phyloP scores from a whole-genome alignment of 2,113 vertebrate genomes.

The Apodemus speciosus region DNA sequence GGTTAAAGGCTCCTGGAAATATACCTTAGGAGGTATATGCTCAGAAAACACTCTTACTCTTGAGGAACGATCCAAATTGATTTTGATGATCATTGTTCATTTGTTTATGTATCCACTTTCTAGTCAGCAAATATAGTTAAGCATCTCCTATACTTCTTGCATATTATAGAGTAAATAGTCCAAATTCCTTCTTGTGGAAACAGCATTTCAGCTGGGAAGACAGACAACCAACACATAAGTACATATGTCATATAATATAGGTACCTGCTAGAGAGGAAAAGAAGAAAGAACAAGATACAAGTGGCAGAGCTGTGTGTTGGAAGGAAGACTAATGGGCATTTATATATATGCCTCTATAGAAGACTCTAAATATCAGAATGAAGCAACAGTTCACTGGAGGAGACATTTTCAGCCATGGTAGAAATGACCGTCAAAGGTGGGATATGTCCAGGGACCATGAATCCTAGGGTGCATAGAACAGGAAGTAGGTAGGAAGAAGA shows the following conservation, averaged over 20 bases:
- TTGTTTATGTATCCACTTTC: neutral
- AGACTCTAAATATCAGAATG: neutral
- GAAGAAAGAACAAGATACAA: rapidly evolving
- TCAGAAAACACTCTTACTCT: neutral
- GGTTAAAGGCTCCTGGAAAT: neutral
- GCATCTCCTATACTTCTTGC: neutral
- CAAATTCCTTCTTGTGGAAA: neutral
- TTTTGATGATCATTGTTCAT: neutral
- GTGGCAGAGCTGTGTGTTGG: neutral
- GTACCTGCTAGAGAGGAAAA: neutral
- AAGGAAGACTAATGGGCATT: neutral
- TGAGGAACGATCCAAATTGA: neutral
- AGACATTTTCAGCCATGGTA: neutral
- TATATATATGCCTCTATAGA: neutral
- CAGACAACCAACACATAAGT: too few relatives aligned
- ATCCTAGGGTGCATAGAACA: neutral
- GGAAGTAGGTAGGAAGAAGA: neutral
- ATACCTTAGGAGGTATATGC: neutral
- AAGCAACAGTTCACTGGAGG: neutral
- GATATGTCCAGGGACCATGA: neutral
- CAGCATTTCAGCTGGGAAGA: neutral
- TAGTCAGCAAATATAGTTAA: neutral
- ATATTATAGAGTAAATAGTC: neutral
- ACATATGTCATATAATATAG: neutral
- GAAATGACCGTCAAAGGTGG: neutral